These are phyloP conservation scores for Serinus canaria DNA, from an alignment of 2,113 vertebrate species.

Conservation along the genomic window DNA sequence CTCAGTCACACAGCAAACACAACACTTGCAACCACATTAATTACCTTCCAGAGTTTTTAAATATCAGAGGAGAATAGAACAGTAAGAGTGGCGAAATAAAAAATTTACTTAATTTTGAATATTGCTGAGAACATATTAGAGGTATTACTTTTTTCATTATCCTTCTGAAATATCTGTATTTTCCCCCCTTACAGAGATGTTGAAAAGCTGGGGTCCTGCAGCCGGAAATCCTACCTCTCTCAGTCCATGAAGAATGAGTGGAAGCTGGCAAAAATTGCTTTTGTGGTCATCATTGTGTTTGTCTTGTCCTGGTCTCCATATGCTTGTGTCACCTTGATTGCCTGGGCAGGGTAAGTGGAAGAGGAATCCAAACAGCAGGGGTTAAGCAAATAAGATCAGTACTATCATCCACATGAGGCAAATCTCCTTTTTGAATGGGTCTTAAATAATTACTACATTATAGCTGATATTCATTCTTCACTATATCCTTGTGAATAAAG, in stretches of 20 bases:
- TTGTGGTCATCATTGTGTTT: constrained; percentile 70
- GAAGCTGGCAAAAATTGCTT: constrained; percentile 76
- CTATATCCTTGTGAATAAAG: not conserved
- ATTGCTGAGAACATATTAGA: not conserved
- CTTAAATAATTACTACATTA: not conserved
- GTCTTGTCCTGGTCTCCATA: constrained; percentile 75
- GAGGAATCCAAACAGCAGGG: not conserved
- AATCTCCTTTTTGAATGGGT: not conserved
- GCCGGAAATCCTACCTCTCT: constrained; percentile 52
- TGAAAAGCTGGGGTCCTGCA: constrained; percentile 68
- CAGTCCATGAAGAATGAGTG: constrained; percentile 69
- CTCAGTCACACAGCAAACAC: not conserved
- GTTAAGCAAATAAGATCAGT: not conserved
- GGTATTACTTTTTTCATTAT: not conserved
- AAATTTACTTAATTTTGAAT: not conserved
- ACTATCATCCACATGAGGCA: not conserved
- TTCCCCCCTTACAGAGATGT: constrained; percentile 32
- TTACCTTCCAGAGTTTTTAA: not conserved
- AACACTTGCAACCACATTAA: not conserved
- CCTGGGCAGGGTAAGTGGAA: constrained; percentile 71
- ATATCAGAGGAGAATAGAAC: not conserved
- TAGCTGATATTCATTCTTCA: not conserved
- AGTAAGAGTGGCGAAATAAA: not conserved
- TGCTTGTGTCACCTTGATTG: constrained; percentile 73
- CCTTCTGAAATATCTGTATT: not conserved